Evolutionary conservation across 2,888 invertebrate species (phyloP).

Genomic region (Serripes groenlandicus): DNA sequence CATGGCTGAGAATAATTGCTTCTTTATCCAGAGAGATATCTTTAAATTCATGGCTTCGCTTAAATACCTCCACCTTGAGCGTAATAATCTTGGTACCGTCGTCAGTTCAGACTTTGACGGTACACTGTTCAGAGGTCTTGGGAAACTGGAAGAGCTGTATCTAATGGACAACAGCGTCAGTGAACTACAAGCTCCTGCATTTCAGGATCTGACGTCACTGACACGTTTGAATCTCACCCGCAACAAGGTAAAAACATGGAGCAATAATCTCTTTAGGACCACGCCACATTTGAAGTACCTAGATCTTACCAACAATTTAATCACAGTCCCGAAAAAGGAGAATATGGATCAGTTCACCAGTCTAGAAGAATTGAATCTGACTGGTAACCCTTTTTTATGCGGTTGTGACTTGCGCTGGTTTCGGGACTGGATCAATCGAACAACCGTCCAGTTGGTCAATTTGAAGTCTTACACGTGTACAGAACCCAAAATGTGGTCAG

Average conservation of each 20-base stretch:
- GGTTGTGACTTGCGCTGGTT: slow-evolving; percentile 96
- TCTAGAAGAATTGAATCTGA: slow-evolving; percentile 89
- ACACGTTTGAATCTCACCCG: slow-evolving; percentile 89
- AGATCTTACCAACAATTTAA: slow-evolving; percentile 81
- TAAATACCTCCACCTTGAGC: slow-evolving; percentile 67
- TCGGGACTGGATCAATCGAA: slow-evolving; percentile 97
- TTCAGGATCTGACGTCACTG: slow-evolving; percentile 91
- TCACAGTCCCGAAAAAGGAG: slow-evolving; percentile 81
- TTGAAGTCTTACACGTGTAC: slow-evolving; percentile 68
- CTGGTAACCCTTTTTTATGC: slow-evolving; percentile 96
- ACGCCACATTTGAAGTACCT: slow-evolving; percentile 63
- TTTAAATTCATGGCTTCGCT: slow-evolving; percentile 65
- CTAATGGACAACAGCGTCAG: slow-evolving; percentile 82
- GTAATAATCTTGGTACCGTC: slow-evolving; percentile 70
- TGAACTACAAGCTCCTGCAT: slow-evolving; percentile 81
- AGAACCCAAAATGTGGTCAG: slow-evolving; percentile 69
- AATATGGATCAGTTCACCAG: slow-evolving; percentile 89
- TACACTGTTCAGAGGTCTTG: slow-evolving; percentile 61
- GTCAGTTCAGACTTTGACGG: slow-evolving; percentile 66
- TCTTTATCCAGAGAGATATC: slow-evolving; percentile 62
- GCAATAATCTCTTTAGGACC: slow-evolving; percentile 60
- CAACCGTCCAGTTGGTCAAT: slow-evolving; percentile 81
- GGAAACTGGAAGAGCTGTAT: slow-evolving; percentile 74
- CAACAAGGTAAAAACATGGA: slow-evolving; percentile 87
- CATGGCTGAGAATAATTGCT: slow-evolving; percentile 72